Evolutionary conservation across 2,113 vertebrate genomes (phyloP).

Genomic region (Leucopsar rothschildi): DNA sequence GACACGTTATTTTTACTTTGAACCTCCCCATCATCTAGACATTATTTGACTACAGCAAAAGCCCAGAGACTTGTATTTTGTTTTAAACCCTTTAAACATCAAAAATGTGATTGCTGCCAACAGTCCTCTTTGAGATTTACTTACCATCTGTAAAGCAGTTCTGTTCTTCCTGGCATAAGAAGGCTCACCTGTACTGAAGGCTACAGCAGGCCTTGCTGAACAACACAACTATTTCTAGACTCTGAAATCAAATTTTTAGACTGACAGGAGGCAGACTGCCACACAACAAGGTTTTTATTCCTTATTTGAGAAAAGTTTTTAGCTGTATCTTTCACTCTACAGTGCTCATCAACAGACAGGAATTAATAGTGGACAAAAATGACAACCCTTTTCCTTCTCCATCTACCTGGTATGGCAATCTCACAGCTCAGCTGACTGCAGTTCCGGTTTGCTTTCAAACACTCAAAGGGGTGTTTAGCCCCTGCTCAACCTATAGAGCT

Average conservation of each 20-base stretch:
- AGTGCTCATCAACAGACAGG: background rate
- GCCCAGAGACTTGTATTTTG: background rate
- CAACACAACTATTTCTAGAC: background rate
- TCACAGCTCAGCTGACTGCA: background rate
- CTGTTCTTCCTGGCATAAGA: background rate
- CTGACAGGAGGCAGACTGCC: background rate
- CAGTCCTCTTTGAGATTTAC: background rate
- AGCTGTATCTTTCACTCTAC: background rate
- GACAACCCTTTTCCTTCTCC: background rate
- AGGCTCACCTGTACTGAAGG: background rate
- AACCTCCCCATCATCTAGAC: background rate
- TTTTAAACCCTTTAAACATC: background rate
- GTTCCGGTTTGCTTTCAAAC: background rate
- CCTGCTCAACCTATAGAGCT: no score
- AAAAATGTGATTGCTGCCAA: background rate
- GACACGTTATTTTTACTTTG: background rate
- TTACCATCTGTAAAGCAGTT: background rate
- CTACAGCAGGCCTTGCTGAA: background rate
- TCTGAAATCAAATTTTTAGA: background rate
- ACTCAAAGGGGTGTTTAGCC: rapidly evolving
- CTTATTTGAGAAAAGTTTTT: background rate
- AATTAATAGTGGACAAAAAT: background rate
- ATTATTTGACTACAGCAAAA: background rate
- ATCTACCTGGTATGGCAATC: rapidly evolving
- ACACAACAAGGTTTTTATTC: background rate